Evolutionary conservation across 2,113 vertebrate species (phyloP).

Genomic region (Megaceryle maxima): DNA sequence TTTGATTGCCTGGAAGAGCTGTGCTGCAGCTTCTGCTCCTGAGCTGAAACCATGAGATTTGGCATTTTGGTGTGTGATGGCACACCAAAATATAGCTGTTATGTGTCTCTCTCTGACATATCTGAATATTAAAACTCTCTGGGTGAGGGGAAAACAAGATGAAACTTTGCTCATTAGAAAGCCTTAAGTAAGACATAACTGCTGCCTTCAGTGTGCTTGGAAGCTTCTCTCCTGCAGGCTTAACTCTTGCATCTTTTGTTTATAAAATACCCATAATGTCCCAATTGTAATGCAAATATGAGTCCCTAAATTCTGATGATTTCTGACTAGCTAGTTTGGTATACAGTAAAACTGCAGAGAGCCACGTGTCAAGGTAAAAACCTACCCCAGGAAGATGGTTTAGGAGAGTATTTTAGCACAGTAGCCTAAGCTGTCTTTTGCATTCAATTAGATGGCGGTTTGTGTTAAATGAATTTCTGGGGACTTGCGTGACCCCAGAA

Average conservation of each 20-base stretch:
- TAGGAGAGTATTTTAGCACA: background rate
- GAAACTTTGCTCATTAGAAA: background rate
- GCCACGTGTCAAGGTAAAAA: background rate
- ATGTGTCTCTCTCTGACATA: background rate
- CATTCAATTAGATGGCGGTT: background rate
- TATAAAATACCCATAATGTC: background rate
- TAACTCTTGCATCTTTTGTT: background rate
- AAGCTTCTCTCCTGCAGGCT: background rate
- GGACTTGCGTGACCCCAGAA: background rate
- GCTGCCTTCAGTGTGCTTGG: background rate
- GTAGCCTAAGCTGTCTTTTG: background rate
- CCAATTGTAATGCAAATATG: background rate
- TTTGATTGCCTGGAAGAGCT: background rate
- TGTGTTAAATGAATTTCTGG: background rate
- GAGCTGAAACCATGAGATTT: background rate
- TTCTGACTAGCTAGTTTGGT: background rate
- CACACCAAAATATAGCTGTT: background rate
- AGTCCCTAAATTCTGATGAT: background rate
- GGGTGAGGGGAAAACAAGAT: background rate
- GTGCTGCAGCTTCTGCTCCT: background rate
- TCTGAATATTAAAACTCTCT: background rate
- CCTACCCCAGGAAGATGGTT: background rate
- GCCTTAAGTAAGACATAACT: background rate
- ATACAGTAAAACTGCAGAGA: background rate
- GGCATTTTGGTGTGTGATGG: background rate